These are phyloP conservation scores for Drosophila limbata DNA, from an alignment of 2,888 invertebrate species.

Conservation along the genomic window DNA sequence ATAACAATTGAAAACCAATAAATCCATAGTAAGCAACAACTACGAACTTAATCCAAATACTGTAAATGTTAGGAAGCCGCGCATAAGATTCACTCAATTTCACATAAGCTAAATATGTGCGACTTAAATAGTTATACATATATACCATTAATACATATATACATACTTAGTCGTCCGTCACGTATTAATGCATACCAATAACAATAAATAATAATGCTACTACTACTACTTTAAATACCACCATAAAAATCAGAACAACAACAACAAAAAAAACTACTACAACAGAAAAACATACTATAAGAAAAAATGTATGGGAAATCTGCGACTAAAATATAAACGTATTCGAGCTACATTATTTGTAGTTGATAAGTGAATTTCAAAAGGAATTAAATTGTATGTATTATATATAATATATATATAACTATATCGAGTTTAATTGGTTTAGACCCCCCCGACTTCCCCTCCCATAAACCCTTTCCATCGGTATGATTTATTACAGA, in stretches of 20 bases:
- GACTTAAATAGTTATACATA: conserved; percentile 31
- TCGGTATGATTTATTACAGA: conserved; percentile 32
- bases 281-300: conserved; percentile 10
- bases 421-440: conserved; percentile 46
- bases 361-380: conserved; percentile 59
- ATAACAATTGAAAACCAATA: conserved; percentile 44
- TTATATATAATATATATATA: conserved; percentile 33
- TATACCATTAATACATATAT: conserved; percentile 11
- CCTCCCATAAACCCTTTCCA: conserved; percentile 6
- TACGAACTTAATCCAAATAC: conserved; percentile 70
- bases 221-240: conserved; percentile 61
- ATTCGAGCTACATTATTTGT: conserved; percentile 53
- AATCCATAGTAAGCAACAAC: conserved; percentile 59
- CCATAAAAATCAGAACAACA: conserved; percentile 24
- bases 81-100: conserved; percentile 43
- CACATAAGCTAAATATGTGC: conserved; percentile 24
- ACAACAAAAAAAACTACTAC: conserved; percentile 33
- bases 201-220: conserved; percentile 47
- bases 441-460: conserved; percentile 22
- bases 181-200: conserved; percentile 71
- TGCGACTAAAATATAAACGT: conserved; percentile 45
- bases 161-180: conserved; percentile 46
- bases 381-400: conserved; percentile 45
- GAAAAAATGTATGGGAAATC: conserved; percentile 22
- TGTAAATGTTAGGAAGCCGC: conserved; percentile 57